Conservation (phyloP, 1,140 invertebrate genomes). For the Philotrypesis tridentata region DNA sequence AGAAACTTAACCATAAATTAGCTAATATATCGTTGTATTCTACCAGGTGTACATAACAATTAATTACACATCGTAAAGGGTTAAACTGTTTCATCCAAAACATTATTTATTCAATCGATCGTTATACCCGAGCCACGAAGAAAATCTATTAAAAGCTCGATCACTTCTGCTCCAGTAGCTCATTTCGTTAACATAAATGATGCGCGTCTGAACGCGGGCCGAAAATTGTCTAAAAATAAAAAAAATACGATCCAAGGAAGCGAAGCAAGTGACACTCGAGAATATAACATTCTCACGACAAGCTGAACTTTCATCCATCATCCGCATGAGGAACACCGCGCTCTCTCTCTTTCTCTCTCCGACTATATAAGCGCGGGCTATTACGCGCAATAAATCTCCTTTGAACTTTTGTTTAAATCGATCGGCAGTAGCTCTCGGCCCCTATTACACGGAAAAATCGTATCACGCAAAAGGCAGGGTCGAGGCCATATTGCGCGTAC, state of each 20-base stretch:
- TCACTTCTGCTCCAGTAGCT: not conserved
- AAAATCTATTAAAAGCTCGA: not conserved
- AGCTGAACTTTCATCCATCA: too few species aligned
- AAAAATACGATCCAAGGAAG: too few species aligned
- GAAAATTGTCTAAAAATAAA: too few species aligned
- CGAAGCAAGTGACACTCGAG: not conserved
- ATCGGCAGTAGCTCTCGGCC: not conserved
- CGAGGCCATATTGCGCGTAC: not conserved
- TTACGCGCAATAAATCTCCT: not conserved
- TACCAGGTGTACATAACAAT: too few species aligned
- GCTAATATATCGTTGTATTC: too few species aligned
- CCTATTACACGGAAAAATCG: not conserved
- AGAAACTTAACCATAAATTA: too few species aligned
- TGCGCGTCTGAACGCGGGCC: not conserved
- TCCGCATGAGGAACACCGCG: too few species aligned
- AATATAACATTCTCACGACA: not conserved
- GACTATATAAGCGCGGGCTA: too few species aligned
- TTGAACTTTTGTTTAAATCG: conserved; percentile 5
- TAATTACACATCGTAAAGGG: too few species aligned
- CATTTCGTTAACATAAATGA: not conserved
- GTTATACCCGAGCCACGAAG: not conserved
- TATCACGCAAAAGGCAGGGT: not conserved
- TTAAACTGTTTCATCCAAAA: too few species aligned
- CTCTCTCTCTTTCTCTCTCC: too few species aligned
- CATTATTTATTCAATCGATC: not conserved